Conservation (phyloP, 2,888 invertebrate genomes). For the Venustoraphidia nigricollis region DNA sequence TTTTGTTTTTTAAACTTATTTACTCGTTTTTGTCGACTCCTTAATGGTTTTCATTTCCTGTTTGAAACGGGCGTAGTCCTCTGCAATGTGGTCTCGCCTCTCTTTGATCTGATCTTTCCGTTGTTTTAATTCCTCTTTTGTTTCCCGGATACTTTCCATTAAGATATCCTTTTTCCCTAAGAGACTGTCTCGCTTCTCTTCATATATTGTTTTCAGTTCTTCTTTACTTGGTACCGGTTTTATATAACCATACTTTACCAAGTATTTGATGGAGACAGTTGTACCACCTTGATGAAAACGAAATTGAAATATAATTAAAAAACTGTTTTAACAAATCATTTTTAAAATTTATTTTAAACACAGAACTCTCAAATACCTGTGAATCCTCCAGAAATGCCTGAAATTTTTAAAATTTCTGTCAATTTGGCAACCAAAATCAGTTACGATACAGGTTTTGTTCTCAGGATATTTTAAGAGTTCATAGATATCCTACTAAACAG, state of each 20-base stretch:
- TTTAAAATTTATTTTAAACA: too few species aligned
- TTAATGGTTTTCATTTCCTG: constrained; percentile 33
- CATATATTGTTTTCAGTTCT: constrained; percentile 44
- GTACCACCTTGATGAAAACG: constrained; percentile 49
- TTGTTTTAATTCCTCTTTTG: constrained; percentile 32
- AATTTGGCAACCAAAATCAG: too few species aligned
- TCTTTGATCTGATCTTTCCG: constrained; percentile 21
- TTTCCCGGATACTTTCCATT: constrained; percentile 42
- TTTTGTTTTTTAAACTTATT: constrained; percentile 12
- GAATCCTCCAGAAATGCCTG: too few species aligned
- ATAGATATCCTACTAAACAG: too few species aligned
- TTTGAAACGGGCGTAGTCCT: constrained; percentile 35
- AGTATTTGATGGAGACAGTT: constrained; percentile 66
- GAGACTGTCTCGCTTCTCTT: constrained; percentile 25
- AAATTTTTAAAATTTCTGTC: too few species aligned
- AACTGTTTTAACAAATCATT: too few species aligned
- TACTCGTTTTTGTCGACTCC: constrained; percentile 14
- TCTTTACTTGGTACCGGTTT: constrained; percentile 61
- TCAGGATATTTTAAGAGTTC: too few species aligned
- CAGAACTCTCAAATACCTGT: too few species aligned
- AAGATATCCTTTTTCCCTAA: constrained; percentile 33
- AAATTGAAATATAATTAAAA: too few species aligned
- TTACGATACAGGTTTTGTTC: too few species aligned
- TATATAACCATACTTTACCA: constrained; percentile 66
- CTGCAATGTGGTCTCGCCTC: constrained; percentile 29